phyloP scores from a whole-genome alignment of 2,888 invertebrate genomes.

The Mechanitis messenoides region DNA sequence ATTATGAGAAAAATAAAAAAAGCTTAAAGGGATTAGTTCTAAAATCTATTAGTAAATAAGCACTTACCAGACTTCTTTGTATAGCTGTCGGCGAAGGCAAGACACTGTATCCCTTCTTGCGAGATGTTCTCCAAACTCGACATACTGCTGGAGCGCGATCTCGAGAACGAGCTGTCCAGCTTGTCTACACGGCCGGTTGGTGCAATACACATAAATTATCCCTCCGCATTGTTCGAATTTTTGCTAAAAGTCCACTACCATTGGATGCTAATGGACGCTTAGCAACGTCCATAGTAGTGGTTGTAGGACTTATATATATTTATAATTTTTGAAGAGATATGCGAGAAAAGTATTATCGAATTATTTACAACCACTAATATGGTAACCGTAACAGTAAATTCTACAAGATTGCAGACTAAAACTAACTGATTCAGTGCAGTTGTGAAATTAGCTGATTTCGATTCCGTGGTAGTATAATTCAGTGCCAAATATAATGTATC shows the following conservation, averaged over 20 bases:
- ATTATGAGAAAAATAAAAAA: neutral
- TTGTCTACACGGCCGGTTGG: slow-evolving; percentile 90
- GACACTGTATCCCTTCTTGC: slow-evolving; percentile 95
- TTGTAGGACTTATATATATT: slow-evolving; percentile 5
- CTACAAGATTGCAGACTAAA: slow-evolving; percentile 56
- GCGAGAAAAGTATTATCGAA: neutral
- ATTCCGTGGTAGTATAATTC: slow-evolving; percentile 42
- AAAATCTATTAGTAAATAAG: neutral
- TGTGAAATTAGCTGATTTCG: slow-evolving; percentile 71
- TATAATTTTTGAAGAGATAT: neutral
- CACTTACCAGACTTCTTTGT: slow-evolving; percentile 92
- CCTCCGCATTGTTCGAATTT: slow-evolving; percentile 33
- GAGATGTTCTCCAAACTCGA: slow-evolving; percentile 98
- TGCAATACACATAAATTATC: slow-evolving; percentile 56
- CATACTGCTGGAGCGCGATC: slow-evolving; percentile 98
- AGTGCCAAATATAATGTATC: slow-evolving; percentile 35
- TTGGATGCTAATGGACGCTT: slow-evolving; percentile 31
- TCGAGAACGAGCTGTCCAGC: slow-evolving; percentile 96
- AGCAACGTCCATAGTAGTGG: slow-evolving; percentile 27
- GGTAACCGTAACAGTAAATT: slow-evolving; percentile 15
- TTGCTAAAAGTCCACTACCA: slow-evolving; percentile 31
- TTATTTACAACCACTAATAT: slow-evolving; percentile 12
- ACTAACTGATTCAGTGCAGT: slow-evolving; percentile 54
- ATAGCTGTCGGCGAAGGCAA: slow-evolving; percentile 97
- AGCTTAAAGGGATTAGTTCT: neutral